Evolutionary conservation across 2,888 invertebrate genomes (phyloP).

Genomic region (Anticlea derivata): DNA sequence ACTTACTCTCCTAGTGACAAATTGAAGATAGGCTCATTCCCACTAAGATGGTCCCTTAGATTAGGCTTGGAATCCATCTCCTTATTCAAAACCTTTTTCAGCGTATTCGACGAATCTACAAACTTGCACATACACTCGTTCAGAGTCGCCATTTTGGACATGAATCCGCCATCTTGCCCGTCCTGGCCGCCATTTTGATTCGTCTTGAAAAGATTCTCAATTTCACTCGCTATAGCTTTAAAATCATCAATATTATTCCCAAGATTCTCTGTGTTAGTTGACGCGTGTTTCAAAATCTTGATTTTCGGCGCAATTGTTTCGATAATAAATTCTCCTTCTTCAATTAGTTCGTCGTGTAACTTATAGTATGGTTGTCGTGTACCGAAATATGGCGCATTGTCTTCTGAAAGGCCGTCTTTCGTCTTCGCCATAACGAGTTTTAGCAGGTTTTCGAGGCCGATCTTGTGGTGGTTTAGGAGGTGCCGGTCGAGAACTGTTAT

Average conservation of each 20-base stretch:
- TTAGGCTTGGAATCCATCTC: slow-evolving; percentile 56
- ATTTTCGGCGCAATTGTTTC: slow-evolving; percentile 67
- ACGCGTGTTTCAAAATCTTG: slow-evolving; percentile 63
- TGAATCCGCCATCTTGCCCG: slow-evolving; percentile 49
- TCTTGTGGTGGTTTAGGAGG: slow-evolving; percentile 69
- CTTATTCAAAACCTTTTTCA: slow-evolving; percentile 65
- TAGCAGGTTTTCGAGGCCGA: slow-evolving; percentile 65
- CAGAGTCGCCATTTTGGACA: slow-evolving; percentile 65
- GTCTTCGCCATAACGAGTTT: slow-evolving; percentile 75
- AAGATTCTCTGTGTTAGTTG: slow-evolving; percentile 59
- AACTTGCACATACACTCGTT: slow-evolving; percentile 75
- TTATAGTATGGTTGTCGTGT: slow-evolving; percentile 64
- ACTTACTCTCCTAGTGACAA: slow-evolving; percentile 69
- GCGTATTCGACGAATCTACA: slow-evolving; percentile 65
- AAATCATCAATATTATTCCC: slow-evolving; percentile 3
- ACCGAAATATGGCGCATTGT: slow-evolving; percentile 39
- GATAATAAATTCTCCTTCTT: slow-evolving; percentile 68
- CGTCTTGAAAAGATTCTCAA: slow-evolving; percentile 57
- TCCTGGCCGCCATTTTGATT: slow-evolving; percentile 12
- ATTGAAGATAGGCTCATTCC: slow-evolving; percentile 55
- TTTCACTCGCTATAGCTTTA: slow-evolving; percentile 48
- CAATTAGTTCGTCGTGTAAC: slow-evolving; percentile 50
- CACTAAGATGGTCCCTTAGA: slow-evolving; percentile 41
- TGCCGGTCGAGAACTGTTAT: slow-evolving; percentile 75
- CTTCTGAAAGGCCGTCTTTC: slow-evolving; percentile 61